A percentile compares a stretch with the other conserved stretches of the same genome.
These are phyloP conservation scores for Aphaenogaster ashmeadi DNA, from an alignment of 1,140 invertebrate species.

Conservation along the genomic window DNA sequence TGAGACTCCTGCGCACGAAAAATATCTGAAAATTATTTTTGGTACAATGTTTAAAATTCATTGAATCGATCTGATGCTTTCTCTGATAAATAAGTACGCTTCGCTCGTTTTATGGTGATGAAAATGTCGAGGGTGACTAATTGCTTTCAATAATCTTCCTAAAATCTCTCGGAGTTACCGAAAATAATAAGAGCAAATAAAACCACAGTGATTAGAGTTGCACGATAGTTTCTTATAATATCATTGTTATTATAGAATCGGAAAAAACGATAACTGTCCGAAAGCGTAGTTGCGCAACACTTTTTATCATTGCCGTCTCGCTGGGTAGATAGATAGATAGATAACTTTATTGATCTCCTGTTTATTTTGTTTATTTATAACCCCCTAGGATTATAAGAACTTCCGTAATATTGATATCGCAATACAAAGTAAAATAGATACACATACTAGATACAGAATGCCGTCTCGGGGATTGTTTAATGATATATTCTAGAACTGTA, in stretches of 20 bases:
- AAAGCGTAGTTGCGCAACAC: not conserved
- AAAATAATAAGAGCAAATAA: not conserved
- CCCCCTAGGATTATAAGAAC: not conserved
- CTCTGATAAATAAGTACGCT: not conserved
- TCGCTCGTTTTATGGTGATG: not conserved
- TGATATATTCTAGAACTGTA: not conserved
- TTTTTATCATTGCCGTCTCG: constrained; percentile 5
- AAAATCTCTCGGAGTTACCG: not conserved
- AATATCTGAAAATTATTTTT: not conserved
- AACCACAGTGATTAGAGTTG: not conserved
- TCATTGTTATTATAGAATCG: not conserved
- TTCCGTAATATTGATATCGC: not conserved
- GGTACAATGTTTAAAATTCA: not conserved
- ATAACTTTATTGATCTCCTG: not conserved
- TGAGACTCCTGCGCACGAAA: not conserved
- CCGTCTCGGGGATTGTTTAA: not conserved
- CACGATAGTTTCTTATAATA: not conserved
- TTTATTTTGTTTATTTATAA: not conserved
- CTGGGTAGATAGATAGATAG: no score
- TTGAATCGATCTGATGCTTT: not conserved
- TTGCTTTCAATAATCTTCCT: not conserved
- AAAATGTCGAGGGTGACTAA: not conserved
- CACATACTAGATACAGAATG: not conserved
- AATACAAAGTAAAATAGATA: not conserved
- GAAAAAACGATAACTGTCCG: not conserved